Evolutionary conservation across 2,797 vertebrate species (phyloP), one percentile per base, ranked within the genome.

Genomic region (Agapornis canus): DNA sequence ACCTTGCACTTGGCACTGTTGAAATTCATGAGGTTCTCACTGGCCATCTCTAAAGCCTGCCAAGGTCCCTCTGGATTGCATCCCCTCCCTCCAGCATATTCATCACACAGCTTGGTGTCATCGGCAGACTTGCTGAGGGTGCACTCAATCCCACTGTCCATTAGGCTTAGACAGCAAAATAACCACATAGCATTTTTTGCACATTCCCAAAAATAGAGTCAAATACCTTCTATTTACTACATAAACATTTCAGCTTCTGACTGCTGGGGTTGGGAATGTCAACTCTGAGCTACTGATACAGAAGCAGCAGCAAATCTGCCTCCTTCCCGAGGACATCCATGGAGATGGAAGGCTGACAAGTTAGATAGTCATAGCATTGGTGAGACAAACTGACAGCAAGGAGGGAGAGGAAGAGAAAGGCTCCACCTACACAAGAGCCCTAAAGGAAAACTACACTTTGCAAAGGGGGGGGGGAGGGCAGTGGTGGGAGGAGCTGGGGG

Each of bases 351-450:
- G 56, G 60, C 73, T 96, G 75, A 63, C 70, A 66, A 60, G 45
- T 89, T 90, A 93, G 86, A 89, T 82, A 70, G 86, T 94, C 81
- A 81, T 16, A 60, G 47, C 66, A 82, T 2, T 75, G 75, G 48
- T 68, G 94, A 47, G 60, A 95, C 91, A 88, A 94, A 89, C 21
- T 73, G 82, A 70, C 71, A 92, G 57, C 72, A 75, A 88, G 43
- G 40, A 5, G 15, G 5, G 32, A 51, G 7, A 27, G 14, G 32
- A 51, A 88, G 29, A 82, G 47, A 81, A 79, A 91, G 56, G 48
- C 69, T 93, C 60, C 86, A 89, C 87, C 82, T 86, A 90, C 84
- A 96, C 27, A 64, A 91, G 90, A 96, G 39, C 79, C 89, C 80
- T 83, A 79, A 80, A 82, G 75, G 89, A 76, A 82, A 91, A 79